A percentile compares a stretch with the other conserved stretches of the same genome.
phyloP scores from a whole-genome alignment of 2,113 vertebrate genomes.

The Ceratotherium simum region DNA sequence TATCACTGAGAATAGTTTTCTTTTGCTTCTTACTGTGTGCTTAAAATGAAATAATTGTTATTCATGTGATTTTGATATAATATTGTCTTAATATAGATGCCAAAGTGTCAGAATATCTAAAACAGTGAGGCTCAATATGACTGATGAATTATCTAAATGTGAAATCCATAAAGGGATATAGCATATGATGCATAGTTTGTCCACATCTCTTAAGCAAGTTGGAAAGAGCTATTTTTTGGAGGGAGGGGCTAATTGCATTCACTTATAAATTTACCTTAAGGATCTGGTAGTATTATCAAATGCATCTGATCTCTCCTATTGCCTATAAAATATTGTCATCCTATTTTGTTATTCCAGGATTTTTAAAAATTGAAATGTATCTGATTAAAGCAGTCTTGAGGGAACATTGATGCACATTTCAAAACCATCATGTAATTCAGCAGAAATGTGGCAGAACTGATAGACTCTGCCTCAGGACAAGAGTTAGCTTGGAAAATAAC shows the following conservation, averaged over 20 bases:
- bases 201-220: neutral
- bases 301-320: neutral
- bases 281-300: neutral
- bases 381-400: conserved; percentile 78
- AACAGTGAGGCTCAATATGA: neutral
- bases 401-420: conserved; percentile 78
- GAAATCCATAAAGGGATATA: neutral
- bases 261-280: neutral
- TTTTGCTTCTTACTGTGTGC: neutral
- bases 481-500: conserved; percentile 82
- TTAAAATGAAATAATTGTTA: conserved; percentile 6
- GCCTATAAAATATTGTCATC: conserved; percentile 56
- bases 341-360: neutral
- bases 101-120: neutral
- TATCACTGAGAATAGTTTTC: neutral
- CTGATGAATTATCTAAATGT: neutral
- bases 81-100: neutral
- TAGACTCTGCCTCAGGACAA: conserved; percentile 79
- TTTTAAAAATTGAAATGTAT: conserved; percentile 66
- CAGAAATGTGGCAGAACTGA: conserved; percentile 80
- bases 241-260: neutral
- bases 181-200: neutral
- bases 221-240: neutral
- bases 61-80: neutral
- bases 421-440: conserved; percentile 82